Evolutionary conservation across 2,797 vertebrate species (phyloP), one percentile per base, ranked within the genome.

Genomic region (Aselliscus stoliczkanus): DNA sequence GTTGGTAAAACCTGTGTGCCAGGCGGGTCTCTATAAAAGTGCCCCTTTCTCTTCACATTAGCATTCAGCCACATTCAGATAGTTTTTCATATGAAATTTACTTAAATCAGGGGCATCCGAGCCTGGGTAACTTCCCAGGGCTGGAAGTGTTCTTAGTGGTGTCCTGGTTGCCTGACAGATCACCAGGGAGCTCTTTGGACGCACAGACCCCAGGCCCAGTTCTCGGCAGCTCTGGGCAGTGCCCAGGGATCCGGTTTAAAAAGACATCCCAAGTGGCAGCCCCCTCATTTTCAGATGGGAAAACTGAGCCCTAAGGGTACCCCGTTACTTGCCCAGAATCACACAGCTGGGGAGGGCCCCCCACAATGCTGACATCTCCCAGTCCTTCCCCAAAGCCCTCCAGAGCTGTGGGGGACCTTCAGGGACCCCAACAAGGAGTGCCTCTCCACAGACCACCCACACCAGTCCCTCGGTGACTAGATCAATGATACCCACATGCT

Each of bases 1-100:
- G 52, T 25, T 0, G 7, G 31, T 37, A 15, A 86, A 27, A 31
- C 34, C 42, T 1, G 0, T 31, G 10, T 0, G 47, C 4, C 8
- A 0, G 5, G 4, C 3, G 8, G 42, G 13, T 47, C 39, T 76
- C 67, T 2, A 2, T 34, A 75, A 86, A 73, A 87, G 21, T 2
- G 31, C 54, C 65, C 50, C 31, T 15, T 85, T 58, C 64, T 37
- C 76, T 65, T 47, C 15, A 6, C 15, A 15, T 42, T 12, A 58
- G 86, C 77, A 31, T 29, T n/a, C 6, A 12, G 58, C 83, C 31
- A 9, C 4, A 1, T 20, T n/a, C 7, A 11, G n/a, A 34, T 18
- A 21, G 47, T 47, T 91, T 82, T 64, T 54, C 76, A n/a, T 4
- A 14, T 58, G 31, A 86, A 89, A 86, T 52, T 39, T 60, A 56